Conservation (phyloP, 2,888 invertebrate genomes). For the Xanthia icteritia region DNA sequence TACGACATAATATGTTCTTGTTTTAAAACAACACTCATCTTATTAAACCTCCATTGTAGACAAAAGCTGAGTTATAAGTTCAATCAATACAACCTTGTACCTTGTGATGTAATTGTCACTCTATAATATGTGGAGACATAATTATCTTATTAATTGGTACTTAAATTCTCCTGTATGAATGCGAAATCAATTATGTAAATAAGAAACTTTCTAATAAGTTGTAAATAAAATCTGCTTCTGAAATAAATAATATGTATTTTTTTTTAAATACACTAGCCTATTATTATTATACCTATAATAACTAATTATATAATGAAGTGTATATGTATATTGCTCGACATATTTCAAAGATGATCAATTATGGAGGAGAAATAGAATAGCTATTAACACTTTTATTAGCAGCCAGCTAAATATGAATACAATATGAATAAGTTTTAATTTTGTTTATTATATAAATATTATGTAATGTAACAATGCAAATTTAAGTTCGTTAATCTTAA, state of each 20-base stretch:
- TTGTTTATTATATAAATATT: neutral
- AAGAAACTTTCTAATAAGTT: constrained; percentile 50
- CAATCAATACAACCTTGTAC: constrained; percentile 27
- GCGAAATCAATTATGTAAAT: constrained; percentile 42
- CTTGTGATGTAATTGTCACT: constrained; percentile 32
- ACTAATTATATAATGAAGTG: neutral
- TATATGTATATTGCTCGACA: neutral
- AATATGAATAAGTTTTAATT: constrained; percentile 2
- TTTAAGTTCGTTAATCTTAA: too few species aligned
- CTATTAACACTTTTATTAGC: neutral
- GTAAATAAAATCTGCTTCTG: neutral
- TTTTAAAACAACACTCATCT: constrained; percentile 39
- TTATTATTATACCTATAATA: constrained; percentile 7
- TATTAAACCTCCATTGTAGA: constrained; percentile 19
- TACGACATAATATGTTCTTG: constrained; percentile 31
- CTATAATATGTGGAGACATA: constrained; percentile 18
- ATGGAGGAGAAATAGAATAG: neutral
- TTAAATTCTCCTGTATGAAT: constrained; percentile 10
- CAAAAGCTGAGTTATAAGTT: constrained; percentile 9
- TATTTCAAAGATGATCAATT: constrained; percentile 1
- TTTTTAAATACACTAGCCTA: constrained; percentile 3
- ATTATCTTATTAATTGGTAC: constrained; percentile 30
- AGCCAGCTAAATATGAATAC: neutral
- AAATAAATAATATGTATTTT: neutral
- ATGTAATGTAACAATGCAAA: too few species aligned